Conservation (phyloP, 2,113 vertebrate species). For the Pygoscelis antarcticus region DNA sequence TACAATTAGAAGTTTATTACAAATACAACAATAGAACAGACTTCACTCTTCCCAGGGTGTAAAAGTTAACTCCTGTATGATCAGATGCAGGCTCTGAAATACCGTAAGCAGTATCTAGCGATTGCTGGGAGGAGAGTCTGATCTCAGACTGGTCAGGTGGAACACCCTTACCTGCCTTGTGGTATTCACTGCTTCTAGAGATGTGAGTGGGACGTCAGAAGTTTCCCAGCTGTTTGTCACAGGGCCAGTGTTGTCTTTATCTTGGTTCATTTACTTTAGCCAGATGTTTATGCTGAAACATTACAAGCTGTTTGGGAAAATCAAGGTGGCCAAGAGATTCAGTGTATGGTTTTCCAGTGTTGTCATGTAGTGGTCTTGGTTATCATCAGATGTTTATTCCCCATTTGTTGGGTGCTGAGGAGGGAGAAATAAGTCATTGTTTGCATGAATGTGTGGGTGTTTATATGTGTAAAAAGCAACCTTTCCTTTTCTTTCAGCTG, state of each 20-base stretch:
- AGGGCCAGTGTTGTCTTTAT: background rate
- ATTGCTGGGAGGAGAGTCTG: background rate
- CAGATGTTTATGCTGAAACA: background rate
- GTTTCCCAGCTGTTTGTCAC: background rate
- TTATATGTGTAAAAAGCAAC: background rate
- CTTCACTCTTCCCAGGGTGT: background rate
- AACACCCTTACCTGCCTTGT: background rate
- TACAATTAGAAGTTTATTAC: background rate
- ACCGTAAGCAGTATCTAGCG: background rate
- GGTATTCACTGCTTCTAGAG: background rate
- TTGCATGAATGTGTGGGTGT: background rate
- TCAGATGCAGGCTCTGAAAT: background rate
- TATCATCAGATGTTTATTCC: background rate
- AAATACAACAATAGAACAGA: background rate
- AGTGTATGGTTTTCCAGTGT: background rate
- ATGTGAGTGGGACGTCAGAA: background rate
- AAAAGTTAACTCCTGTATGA: background rate
- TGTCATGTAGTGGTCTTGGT: background rate
- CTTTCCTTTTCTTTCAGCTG: constrained; percentile 73
- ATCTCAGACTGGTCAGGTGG: background rate
- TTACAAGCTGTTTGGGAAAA: background rate
- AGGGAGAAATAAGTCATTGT: background rate
- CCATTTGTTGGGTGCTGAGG: background rate
- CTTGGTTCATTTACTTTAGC: background rate
- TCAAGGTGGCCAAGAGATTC: background rate